Evolutionary conservation across 2,888 invertebrate genomes (phyloP).

Genomic region (Nowickia ferox): DNA sequence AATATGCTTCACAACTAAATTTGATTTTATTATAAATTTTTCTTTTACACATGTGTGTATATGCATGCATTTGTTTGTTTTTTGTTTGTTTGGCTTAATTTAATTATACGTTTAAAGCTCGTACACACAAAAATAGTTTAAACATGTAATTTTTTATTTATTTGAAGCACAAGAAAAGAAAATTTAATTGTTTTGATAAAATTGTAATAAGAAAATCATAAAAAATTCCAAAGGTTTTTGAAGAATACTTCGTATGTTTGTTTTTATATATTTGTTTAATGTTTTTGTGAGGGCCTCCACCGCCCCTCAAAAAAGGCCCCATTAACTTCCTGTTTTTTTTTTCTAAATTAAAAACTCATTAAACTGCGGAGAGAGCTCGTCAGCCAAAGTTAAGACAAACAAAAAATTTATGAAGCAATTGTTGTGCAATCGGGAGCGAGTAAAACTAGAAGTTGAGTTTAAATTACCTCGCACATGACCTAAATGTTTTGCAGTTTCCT

Average conservation of each 20-base stretch:
- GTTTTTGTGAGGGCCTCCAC: neutral
- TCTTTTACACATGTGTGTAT: too few relatives aligned
- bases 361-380: slow-evolving; percentile 8
- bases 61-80: neutral
- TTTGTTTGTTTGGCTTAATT: neutral
- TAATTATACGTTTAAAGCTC: slow-evolving; percentile 5
- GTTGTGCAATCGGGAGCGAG: slow-evolving; percentile 63
- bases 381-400: neutral
- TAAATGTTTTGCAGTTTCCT: neutral
- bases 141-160: neutral
- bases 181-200: slow-evolving; percentile 3
- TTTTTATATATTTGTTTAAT: neutral
- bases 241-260: neutral
- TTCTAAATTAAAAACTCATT: slow-evolving; percentile 65
- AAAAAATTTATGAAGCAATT: slow-evolving; percentile 26
- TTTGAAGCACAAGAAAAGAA: neutral
- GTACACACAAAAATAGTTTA: neutral
- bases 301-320: slow-evolving; percentile 16
- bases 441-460: slow-evolving; percentile 67
- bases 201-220: neutral
- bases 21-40: slow-evolving; percentile 26
- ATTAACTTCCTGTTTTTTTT: slow-evolving; percentile 47
- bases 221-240: slow-evolving; percentile 4
- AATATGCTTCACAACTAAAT: slow-evolving; percentile 36
- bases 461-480: slow-evolving; percentile 28